phyloP scores from a whole-genome alignment of 2,888 invertebrate genomes.

The Hyles lineata region DNA sequence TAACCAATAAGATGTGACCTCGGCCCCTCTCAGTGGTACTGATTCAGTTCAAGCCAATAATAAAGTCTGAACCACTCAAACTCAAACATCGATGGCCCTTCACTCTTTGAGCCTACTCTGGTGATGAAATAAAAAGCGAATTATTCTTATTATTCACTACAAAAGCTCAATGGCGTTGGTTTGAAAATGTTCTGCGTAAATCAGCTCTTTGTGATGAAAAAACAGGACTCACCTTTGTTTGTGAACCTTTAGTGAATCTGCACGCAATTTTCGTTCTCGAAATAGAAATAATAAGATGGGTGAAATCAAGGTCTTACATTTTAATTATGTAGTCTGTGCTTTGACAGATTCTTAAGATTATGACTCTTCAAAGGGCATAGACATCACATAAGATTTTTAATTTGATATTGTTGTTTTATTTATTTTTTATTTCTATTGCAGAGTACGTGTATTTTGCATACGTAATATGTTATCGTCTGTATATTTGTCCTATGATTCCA shows the following conservation, averaged over 20 bases:
- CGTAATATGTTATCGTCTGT: too few species aligned
- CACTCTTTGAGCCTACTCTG: constrained; percentile 71
- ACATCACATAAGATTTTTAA: background rate
- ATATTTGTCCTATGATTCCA: too few species aligned
- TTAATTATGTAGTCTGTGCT: constrained; percentile 1
- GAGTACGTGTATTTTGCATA: too few species aligned
- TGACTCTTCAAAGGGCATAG: too few species aligned
- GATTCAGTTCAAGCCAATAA: constrained; percentile 77
- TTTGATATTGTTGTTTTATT: background rate
- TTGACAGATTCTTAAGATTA: background rate
- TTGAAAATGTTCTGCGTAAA: constrained; percentile 56
- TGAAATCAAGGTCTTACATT: background rate
- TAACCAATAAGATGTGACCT: constrained; percentile 62
- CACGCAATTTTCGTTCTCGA: constrained; percentile 30
- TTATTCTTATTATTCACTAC: constrained; percentile 75
- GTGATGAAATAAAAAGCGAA: constrained; percentile 76
- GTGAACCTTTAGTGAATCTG: constrained; percentile 32
- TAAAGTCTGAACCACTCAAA: constrained; percentile 73
- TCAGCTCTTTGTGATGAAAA: constrained; percentile 61
- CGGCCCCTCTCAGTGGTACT: constrained; percentile 66
- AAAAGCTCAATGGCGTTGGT: constrained; percentile 59
- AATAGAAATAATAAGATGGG: constrained; percentile 33
- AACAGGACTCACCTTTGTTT: constrained; percentile 65
- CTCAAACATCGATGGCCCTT: constrained; percentile 75
- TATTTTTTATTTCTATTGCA: too few species aligned